Base-by-base conservation (phyloP, 1,140 invertebrate species). In the Melitaea cinxia region DNA sequence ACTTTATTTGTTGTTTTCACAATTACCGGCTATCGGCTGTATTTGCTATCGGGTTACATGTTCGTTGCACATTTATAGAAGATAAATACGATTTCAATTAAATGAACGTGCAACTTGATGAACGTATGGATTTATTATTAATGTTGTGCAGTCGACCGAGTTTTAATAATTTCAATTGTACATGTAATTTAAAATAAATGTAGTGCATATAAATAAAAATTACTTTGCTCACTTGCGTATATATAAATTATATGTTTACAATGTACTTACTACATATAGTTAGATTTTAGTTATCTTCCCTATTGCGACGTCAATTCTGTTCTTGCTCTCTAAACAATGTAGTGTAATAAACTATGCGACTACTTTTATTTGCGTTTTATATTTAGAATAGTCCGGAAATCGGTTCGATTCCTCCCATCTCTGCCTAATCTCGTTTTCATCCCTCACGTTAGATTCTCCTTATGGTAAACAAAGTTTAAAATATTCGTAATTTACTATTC, bases 351-450 rank as follows among this genome's bases (percentile, higher is more conserved):
- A 24, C 57, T 58, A 53, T 26, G 45, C 53, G 56, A 39, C 56
- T 68, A 64, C 64, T 68, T 57, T 67, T 59, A 83, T 80, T 83
- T 80, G 76, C 78, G 80, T 83, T 80, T 79, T 72, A 68, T 65
- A 64, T 30, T 60, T 54, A 75, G 70, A 77, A 78, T 73, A 67
- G 53, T 63, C 66, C 65, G 61, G 63, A 67, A 68, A 69, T 73
- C 68, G 64, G 28, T 64, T 54, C 63, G 70, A 73, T 74, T 68
- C 55, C 68, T 74, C 57, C 59, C 71, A 72, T 73, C 74, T 56
- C 72, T 45, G 54, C 60, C 56, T 79, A 76, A 77, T 83, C 73
- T 74, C 59, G 70, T 80, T 82, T 73, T 65, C 69, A 65, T 67
- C 73, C 66, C 53, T 72, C 69, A 67, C 55, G 67, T 65, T 58